A percentile compares a stretch with the other conserved stretches of the same genome.
These are phyloP conservation scores for Seladonia tumulorum DNA, from an alignment of 2,888 invertebrate species.

Conservation along the genomic window DNA sequence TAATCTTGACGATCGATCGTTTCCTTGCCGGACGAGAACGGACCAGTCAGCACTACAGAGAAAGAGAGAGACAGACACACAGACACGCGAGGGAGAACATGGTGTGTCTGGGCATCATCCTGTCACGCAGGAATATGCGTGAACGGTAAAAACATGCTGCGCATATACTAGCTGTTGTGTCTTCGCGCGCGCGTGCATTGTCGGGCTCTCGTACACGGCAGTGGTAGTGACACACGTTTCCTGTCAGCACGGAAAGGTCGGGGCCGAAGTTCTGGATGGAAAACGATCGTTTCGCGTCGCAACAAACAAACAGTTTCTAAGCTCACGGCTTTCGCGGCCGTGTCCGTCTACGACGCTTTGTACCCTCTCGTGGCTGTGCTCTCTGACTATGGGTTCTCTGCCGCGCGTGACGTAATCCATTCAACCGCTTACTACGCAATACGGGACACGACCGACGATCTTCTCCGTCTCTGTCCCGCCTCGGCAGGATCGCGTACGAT, in stretches of 20 bases:
- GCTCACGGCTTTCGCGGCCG: no score
- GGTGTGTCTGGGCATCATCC: conserved; percentile 26
- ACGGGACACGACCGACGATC: conserved; percentile 66
- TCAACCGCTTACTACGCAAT: conserved; percentile 81
- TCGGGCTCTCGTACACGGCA: no score
- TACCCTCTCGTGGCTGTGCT: conserved; percentile 58
- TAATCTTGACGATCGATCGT: conserved; percentile 57
- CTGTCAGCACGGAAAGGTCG: conserved; percentile 38
- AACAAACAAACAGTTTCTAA: conserved; percentile 54
- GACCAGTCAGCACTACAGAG: background rate
- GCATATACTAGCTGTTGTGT: conserved; percentile 7
- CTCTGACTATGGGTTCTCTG: no score
- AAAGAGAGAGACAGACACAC: background rate
- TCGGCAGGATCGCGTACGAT: background rate
- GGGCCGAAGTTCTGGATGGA: conserved; percentile 52
- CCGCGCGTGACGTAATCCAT: conserved; percentile 79
- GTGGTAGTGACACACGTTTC: conserved; percentile 16
- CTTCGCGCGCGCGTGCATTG: background rate
- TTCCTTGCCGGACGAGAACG: conserved; percentile 16
- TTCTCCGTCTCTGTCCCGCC: background rate
- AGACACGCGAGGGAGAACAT: conserved; percentile 29
- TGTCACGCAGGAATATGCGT: conserved; percentile 37
- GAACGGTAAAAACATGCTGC: conserved; percentile 45
- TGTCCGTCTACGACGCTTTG: conserved; percentile 48
- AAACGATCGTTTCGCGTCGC: conserved; percentile 39